phyloP scores from a whole-genome alignment of 2,888 invertebrate genomes.

The Ptychoptera contaminata region DNA sequence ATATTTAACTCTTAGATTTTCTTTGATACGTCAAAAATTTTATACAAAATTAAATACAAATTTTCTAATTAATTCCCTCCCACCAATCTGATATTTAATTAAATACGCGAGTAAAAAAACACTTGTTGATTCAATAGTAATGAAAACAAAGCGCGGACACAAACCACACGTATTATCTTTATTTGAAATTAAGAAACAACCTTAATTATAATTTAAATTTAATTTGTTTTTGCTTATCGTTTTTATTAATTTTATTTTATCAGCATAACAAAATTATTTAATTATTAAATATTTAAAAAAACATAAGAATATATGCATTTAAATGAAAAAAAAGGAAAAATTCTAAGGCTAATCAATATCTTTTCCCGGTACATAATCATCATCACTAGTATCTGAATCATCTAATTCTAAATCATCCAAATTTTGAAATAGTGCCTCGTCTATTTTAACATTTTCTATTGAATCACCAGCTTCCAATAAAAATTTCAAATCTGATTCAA shows the following conservation, averaged over 20 bases:
- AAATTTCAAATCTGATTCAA: conserved; percentile 93
- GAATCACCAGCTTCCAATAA: conserved; percentile 61
- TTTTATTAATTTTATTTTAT: not conserved
- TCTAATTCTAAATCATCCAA: conserved; percentile 64
- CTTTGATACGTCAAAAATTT: too few species aligned
- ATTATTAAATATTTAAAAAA: not conserved
- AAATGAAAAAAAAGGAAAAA: too few species aligned
- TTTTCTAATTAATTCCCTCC: too few species aligned
- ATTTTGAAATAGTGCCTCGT: conserved; percentile 85
- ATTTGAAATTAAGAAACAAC: too few species aligned
- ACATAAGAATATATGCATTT: not conserved
- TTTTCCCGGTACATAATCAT: conserved; percentile 45
- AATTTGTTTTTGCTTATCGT: not conserved
- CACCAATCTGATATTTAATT: too few species aligned
- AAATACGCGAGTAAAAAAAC: too few species aligned
- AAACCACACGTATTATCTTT: too few species aligned
- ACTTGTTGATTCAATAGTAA: too few species aligned
- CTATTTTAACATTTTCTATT: conserved; percentile 59
- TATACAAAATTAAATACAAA: too few species aligned
- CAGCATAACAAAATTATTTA: not conserved
- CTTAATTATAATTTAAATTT: too few species aligned
- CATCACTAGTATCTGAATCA: conserved; percentile 42
- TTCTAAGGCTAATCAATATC: conserved; percentile 10
- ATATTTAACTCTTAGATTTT: too few species aligned
- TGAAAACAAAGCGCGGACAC: too few species aligned